A percentile compares a stretch with the other conserved stretches of the same genome.
Conservation (phyloP, 2,888 invertebrate species). For the Eudasyphora cyanicolor region DNA sequence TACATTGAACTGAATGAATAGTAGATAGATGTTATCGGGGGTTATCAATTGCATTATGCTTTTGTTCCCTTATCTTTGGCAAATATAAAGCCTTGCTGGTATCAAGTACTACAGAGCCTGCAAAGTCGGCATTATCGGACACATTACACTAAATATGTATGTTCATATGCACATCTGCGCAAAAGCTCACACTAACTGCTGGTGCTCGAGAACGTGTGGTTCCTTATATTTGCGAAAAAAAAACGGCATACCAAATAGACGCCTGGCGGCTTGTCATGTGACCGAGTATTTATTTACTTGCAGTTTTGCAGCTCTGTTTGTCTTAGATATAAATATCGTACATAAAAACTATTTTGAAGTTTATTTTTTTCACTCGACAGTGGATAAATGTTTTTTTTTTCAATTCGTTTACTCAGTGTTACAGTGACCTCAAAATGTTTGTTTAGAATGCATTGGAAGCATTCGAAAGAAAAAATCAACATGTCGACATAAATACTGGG, state of each 20-base stretch:
- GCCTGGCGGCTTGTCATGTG: background rate
- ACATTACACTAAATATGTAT: background rate
- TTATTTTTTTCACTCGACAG: background rate
- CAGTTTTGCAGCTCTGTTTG: background rate
- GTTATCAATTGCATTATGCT: background rate
- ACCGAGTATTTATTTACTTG: background rate
- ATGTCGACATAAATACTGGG: too few relatives aligned
- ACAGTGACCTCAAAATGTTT: constrained; percentile 11
- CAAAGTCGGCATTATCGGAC: background rate
- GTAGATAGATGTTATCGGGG: background rate
- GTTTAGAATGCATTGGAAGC: background rate
- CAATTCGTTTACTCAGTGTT: background rate
- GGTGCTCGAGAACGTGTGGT: too few relatives aligned
- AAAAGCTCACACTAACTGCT: background rate
- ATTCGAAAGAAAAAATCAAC: too few relatives aligned
- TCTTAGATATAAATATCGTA: background rate
- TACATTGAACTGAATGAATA: background rate
- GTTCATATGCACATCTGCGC: background rate
- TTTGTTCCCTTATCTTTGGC: background rate
- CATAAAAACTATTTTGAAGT: background rate
- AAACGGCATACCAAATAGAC: too few relatives aligned
- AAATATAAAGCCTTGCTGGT: too few relatives aligned
- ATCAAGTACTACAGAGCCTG: constrained; percentile 1
- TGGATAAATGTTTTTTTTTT: constrained; percentile 5
- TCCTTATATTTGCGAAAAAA: too few relatives aligned